Base-by-base conservation (phyloP, 2,113 vertebrate species). In the Pedionomus torquatus region DNA sequence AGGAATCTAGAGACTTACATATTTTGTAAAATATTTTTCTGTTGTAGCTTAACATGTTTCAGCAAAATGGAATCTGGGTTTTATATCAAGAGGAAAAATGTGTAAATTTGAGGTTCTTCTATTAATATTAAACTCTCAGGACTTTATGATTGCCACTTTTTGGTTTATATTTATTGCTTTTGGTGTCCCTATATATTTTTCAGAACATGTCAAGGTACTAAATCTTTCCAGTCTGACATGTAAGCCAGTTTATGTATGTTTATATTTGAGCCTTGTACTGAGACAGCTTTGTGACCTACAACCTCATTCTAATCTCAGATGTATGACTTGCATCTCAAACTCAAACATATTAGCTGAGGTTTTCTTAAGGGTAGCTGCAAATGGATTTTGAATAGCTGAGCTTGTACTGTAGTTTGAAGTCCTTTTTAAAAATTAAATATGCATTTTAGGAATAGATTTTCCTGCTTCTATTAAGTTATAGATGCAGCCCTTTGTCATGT, bases 271-370 rank as follows among this genome's bases (percentile, higher is more conserved):
- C 95, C 70, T 88, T 89, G 21, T 92, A 33, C 83, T 91, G 77
- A 97, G 93, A 96, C 93, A 96, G 95, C 83, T 95, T 95, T 90
- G 89, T 96, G 95, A 97, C 96, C 95, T 96, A 96, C 93, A 96
- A 84, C 86, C 90, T 96, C 91, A 89, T 97, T 95, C 81, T 90
- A 94, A 95, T 96, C 82, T 97, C 85, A 89, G 4, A 80, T 97
- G 93, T 95, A 88, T 95, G 79, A 86, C 78, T 96, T 63, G 54
- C 71, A 89, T 95, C 93, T 92, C 68, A 71, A 88, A 96, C 77
- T 87, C 60, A 60, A 90, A 51, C 71, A 57, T 89, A 94, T 89
- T 89, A 94, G 88, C 90, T 90, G 10, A 11, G 4, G 1, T 69
- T 46, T 69, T 95, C 87, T 41, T 54, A 71, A 64, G 57, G 39